phyloP scores from a whole-genome alignment of 2,888 invertebrate genomes.

The Mesopsocus fuscifrons region DNA sequence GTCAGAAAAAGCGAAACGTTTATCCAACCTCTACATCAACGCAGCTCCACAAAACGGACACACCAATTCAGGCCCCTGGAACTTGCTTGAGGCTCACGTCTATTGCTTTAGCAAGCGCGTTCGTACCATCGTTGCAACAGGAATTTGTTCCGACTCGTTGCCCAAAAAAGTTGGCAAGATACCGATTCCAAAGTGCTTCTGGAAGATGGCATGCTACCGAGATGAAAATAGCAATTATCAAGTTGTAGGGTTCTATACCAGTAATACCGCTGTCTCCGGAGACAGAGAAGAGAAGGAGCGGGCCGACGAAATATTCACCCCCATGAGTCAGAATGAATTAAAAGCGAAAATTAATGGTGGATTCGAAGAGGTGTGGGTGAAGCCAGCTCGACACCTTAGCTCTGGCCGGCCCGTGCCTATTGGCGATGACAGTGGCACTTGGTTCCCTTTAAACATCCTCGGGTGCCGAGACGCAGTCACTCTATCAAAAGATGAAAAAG shows the following conservation, averaged over 20 bases:
- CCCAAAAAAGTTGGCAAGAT: conserved; percentile 8
- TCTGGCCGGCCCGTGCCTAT: not conserved
- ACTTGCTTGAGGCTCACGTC: conserved; percentile 11
- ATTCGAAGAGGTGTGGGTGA: not conserved
- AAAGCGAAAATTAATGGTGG: not conserved
- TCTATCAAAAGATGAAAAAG: not conserved
- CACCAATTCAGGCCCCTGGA: conserved; percentile 13
- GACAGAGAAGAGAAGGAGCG: not conserved
- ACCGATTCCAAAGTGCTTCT: conserved; percentile 13
- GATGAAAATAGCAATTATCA: conserved; percentile 6
- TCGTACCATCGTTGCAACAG: conserved; percentile 12
- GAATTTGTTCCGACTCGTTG: not conserved
- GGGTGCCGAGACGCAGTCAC: not conserved
- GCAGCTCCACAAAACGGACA: conserved; percentile 13
- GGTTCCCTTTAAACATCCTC: not conserved
- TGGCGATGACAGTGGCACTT: not conserved
- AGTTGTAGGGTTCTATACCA: not conserved
- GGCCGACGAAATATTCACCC: not conserved
- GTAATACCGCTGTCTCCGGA: not conserved
- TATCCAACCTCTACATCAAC: conserved; percentile 13
- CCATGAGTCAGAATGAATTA: not conserved
- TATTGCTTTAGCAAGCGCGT: conserved; percentile 12
- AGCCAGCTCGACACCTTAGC: not conserved
- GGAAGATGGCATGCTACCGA: conserved; percentile 15
- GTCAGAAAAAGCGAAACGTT: conserved; percentile 13